Evolutionary conservation across 2,797 vertebrate genomes (phyloP), one percentile per base, ranked within the genome.

Genomic region (Cynodonichthys magdalenae): DNA sequence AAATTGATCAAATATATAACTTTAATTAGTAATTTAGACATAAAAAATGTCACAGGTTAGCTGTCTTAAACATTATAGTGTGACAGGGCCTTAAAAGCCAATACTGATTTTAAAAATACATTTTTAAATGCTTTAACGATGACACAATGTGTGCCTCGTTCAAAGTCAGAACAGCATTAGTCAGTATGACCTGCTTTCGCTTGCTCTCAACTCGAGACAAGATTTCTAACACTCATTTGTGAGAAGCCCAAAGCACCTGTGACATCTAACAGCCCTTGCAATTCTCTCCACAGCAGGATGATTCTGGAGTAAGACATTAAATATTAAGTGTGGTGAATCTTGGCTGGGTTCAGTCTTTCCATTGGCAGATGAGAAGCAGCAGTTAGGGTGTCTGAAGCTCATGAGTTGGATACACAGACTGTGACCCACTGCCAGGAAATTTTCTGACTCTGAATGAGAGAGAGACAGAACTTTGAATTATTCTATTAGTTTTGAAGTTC

Each of bases 251-350:
- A 78, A 78, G 73, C 73, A 63, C 78, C 76, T 75, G 80, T 66
- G 79, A 83, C 67, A 82, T 85, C 62, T 82, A 74, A 75, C 83
- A 78, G 72, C 62, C 55, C 56, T 67, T 28, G 62, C 56, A 48
- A 74, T 69, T 74, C 61, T 75, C 53, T 67, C 63, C 31, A 51
- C 34, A 74, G 82, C 47, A 60, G 62, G 59, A 82, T 63, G 69
- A 66, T 88, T 77, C 77, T 81, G 69, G 83, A 73, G 60, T 66
- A 71, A 77, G 62, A 53, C 62, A 80, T 92, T 77, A 90, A 90
- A 88, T 92, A 90, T 92, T 87, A 84, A 92, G 71, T 28, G 64
- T 50, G 63, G 73, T 77, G 81, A 87, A 77, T 87, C 79, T 82
- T 89, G 84, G 82, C 81, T 74, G 66, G 55, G 63, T 20, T 41